phyloP scores from a whole-genome alignment of 2,797 vertebrate species.

The Danio tinwini region DNA sequence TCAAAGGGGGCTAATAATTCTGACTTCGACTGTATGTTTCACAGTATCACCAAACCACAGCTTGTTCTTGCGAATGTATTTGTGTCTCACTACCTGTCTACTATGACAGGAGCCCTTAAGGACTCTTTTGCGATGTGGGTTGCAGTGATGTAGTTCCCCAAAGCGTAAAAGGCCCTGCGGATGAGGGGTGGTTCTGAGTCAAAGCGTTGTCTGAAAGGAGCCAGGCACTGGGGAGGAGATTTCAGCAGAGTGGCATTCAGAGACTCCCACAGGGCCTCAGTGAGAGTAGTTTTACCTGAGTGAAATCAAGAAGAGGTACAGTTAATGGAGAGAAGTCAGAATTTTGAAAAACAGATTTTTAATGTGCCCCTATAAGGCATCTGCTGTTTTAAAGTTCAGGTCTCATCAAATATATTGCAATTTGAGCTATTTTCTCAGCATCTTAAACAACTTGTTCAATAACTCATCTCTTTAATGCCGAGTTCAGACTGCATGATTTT shows the following conservation, averaged over 20 bases:
- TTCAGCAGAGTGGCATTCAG: slow-evolving; percentile 81
- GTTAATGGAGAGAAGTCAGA: neutral
- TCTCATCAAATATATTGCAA: no score
- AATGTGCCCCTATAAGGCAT: neutral
- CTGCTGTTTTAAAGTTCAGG: no score
- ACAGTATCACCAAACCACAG: slow-evolving; percentile 16
- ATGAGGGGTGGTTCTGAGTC: slow-evolving; percentile 86
- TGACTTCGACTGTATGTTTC: no score
- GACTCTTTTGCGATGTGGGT: slow-evolving; percentile 83
- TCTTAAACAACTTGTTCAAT: no score
- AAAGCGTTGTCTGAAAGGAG: slow-evolving; percentile 85
- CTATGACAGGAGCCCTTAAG: slow-evolving; percentile 81
- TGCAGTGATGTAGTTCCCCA: slow-evolving; percentile 92
- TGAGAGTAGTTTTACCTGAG: slow-evolving; percentile 92
- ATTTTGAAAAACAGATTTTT: neutral
- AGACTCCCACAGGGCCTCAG: slow-evolving; percentile 78
- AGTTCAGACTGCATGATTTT: no score
- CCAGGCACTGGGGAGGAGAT: slow-evolving; percentile 86
- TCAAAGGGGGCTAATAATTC: no score
- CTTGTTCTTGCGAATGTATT: slow-evolving; percentile 20
- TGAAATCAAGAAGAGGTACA: neutral
- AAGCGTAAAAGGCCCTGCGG: slow-evolving; percentile 91
- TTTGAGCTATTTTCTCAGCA: no score
- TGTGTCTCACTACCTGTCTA: slow-evolving; percentile 85
- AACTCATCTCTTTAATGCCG: no score